Evolutionary conservation across 2,797 vertebrate genomes (phyloP), one percentile per base, ranked within the genome.

Genomic region (Danio albolineatus): DNA sequence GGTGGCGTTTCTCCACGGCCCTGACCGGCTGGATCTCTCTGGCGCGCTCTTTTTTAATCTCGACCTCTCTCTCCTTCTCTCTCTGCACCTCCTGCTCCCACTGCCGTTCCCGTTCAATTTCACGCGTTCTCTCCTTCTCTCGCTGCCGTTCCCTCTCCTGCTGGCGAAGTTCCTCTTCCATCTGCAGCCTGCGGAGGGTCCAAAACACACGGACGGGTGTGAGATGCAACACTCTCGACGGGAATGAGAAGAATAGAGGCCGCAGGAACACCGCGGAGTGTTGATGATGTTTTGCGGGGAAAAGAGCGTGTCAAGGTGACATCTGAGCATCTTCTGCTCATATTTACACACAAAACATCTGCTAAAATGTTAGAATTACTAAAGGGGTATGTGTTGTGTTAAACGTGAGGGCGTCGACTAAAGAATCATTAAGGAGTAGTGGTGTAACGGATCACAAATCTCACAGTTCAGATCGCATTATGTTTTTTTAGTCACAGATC

Each of bases 21-120:
- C 98, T 98, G 77, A 94, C 91, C 10, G 94, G 94, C 66, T 95
- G 96, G 86, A 96, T 91, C 89, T 99, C 97, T 90, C 97, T 97
- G 87, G 97, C 97, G 16, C 96, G 92, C 76, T 94, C 88, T 48
- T 76, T 85, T 65, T 82, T 81, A 49, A 73, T 84, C 60, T 80
- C 73, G 2, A 95, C 92, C 81, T 98, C 96, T 81, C 95, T 93
- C 84, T 96, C 94, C 0, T 91, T 81, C 16, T 96, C 95, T 44
- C 88, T 84, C 84, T 95, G 94, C 16, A 90, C 84, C 67, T 96
- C 95, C 0, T 90, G 85, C 66, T 96, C 96, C 0, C 92, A 79
- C 10, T 96, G 95, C 44, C 88, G 80, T 80, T 96, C 95, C 1
- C 90, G 71, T 73, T 94, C 85, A 17, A 85, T 44, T 82, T 92